phyloP scores from a whole-genome alignment of 2,113 vertebrate species.

The Isichthys henryi region DNA sequence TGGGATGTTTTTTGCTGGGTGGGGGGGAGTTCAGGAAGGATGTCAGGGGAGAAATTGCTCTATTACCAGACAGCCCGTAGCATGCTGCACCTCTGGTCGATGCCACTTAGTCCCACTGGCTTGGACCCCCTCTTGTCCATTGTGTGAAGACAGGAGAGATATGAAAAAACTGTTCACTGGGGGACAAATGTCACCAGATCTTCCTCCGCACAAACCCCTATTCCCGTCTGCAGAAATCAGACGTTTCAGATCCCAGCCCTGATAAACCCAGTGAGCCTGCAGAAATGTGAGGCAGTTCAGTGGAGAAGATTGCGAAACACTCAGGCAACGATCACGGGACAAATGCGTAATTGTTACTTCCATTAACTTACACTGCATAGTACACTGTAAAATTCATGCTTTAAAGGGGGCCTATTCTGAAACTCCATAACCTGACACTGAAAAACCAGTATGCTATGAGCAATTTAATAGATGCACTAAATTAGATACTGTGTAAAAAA shows the following conservation, averaged over 20 bases:
- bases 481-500: background rate
- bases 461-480: background rate
- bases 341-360: background rate
- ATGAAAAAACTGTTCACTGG: background rate
- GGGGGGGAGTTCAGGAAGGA: background rate
- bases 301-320: background rate
- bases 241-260: background rate
- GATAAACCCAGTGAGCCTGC: conserved; percentile 36
- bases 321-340: background rate
- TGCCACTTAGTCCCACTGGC: background rate
- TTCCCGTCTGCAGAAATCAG: background rate
- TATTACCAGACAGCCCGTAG: background rate
- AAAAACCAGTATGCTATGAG: background rate
- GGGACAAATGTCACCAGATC: conserved; percentile 31
- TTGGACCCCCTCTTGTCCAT: background rate
- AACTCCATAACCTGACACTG: background rate
- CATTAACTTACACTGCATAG: background rate
- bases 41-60: background rate
- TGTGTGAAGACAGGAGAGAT: conserved; percentile 20
- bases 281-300: background rate
- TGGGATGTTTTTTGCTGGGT: background rate
- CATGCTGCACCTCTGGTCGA: background rate
- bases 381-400: background rate
- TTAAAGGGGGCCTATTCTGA: background rate
- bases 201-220: conserved; percentile 24